phyloP scores from a whole-genome alignment of 1,140 invertebrate genomes.

The Drosophila persimilis region DNA sequence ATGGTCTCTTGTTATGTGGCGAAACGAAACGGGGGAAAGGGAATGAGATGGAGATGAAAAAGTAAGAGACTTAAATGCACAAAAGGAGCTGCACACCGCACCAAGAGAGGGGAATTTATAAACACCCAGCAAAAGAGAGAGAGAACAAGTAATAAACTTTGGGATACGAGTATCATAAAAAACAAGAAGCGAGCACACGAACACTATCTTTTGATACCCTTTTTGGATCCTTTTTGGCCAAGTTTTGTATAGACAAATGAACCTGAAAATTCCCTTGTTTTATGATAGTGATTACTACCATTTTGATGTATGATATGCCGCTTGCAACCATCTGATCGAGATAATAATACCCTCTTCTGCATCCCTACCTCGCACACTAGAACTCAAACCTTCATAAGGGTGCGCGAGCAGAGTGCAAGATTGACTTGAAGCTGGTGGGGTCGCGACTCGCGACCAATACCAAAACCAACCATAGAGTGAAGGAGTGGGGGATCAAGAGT shows the following conservation, averaged over 20 bases:
- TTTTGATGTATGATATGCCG: no score
- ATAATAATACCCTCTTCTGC: no score
- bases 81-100: conserved; percentile 36
- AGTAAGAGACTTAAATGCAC: conserved; percentile 45
- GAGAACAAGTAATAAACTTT: conserved; percentile 40
- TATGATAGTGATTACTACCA: no score
- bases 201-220: conserved; percentile 26
- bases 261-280: no score
- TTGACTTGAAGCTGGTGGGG: conserved; percentile 1
- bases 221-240: not conserved
- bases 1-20: conserved; percentile 26
- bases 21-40: not conserved
- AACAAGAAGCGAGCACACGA: conserved; percentile 12
- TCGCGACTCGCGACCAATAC: not conserved
- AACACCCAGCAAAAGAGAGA: conserved; percentile 27
- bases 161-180: conserved; percentile 36
- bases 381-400: no score
- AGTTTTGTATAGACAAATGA: no score
- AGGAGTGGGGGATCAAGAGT: conserved; percentile 11
- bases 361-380: no score
- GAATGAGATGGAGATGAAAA: conserved; percentile 27
- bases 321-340: no score
- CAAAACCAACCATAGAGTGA: conserved; percentile 4
- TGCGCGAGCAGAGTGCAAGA: not conserved
- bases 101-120: conserved; percentile 37